Evolutionary conservation across 2,888 invertebrate genomes (phyloP).

Genomic region (Melinaea marsaeus): DNA sequence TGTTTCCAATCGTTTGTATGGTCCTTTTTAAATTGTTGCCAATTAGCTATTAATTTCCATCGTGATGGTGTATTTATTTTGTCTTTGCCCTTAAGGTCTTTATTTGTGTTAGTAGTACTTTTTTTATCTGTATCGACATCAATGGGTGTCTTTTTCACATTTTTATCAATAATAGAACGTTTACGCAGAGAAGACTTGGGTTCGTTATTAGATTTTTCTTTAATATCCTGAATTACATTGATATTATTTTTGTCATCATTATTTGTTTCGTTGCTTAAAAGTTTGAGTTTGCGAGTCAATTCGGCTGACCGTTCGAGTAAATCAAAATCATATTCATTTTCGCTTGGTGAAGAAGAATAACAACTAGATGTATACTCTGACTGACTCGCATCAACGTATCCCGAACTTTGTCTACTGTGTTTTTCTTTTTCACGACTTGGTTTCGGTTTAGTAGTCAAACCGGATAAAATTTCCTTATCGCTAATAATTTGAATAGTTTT

Average conservation of each 20-base stretch:
- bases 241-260: conserved; percentile 48
- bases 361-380: conserved; percentile 75
- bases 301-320: conserved; percentile 69
- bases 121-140: conserved; percentile 37
- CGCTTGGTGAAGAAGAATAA: conserved; percentile 72
- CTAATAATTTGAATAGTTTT: conserved; percentile 76
- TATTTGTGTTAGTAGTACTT: background rate
- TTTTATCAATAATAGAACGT: conserved; percentile 47
- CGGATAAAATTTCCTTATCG: conserved; percentile 72
- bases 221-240: conserved; percentile 43
- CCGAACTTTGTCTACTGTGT: conserved; percentile 63
- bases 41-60: conserved; percentile 70
- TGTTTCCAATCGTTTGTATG: conserved; percentile 76
- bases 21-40: conserved; percentile 78
- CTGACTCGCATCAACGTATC: conserved; percentile 73
- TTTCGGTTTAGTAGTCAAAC: conserved; percentile 63
- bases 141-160: conserved; percentile 38
- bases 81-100: conserved; percentile 2
- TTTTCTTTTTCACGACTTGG: conserved; percentile 53
- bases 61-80: conserved; percentile 48
- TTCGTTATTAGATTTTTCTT: conserved; percentile 34
- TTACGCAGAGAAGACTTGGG: conserved; percentile 53
- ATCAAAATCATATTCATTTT: conserved; percentile 74
- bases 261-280: conserved; percentile 63
- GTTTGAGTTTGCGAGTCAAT: conserved; percentile 63